Conservation (phyloP, 2,888 invertebrate species). For the Rutpela maculata region DNA sequence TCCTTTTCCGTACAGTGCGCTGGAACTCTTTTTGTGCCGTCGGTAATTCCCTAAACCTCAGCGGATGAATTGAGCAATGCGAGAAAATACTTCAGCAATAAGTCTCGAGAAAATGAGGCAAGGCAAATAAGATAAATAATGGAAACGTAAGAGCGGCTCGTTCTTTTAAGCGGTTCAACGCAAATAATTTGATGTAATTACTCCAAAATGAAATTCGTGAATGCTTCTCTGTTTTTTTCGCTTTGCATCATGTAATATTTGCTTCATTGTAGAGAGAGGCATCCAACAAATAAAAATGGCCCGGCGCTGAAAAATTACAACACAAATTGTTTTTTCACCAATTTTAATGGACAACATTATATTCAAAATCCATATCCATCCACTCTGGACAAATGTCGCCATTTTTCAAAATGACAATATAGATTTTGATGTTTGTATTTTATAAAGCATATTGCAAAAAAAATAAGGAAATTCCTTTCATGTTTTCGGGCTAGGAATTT, state of each 20-base stretch:
- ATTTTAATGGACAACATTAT: no score
- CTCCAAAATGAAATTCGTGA: not conserved
- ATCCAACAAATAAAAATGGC: no score
- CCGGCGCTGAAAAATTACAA: no score
- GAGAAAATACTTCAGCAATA: slow-evolving; percentile 51
- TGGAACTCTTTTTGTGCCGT: slow-evolving; percentile 46
- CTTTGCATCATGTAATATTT: not conserved
- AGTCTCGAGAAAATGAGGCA: slow-evolving; percentile 44
- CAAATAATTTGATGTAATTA: slow-evolving; percentile 11
- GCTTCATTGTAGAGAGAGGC: no score
- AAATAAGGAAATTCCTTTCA: no score
- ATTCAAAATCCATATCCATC: no score
- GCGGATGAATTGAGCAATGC: slow-evolving; percentile 55
- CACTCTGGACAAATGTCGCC: no score
- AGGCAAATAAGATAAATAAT: slow-evolving; percentile 11
- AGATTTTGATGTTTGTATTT: no score
- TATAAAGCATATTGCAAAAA: no score
- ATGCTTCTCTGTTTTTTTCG: not conserved
- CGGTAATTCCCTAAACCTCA: slow-evolving; percentile 53
- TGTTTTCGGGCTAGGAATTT: no score
- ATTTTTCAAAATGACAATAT: no score
- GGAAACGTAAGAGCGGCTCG: not conserved
- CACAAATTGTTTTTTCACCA: no score
- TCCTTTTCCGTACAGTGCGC: slow-evolving; percentile 16
- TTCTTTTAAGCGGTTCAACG: not conserved